Conservation (phyloP, 2,113 vertebrate genomes). For the Boleophthalmus pectinirostris region DNA sequence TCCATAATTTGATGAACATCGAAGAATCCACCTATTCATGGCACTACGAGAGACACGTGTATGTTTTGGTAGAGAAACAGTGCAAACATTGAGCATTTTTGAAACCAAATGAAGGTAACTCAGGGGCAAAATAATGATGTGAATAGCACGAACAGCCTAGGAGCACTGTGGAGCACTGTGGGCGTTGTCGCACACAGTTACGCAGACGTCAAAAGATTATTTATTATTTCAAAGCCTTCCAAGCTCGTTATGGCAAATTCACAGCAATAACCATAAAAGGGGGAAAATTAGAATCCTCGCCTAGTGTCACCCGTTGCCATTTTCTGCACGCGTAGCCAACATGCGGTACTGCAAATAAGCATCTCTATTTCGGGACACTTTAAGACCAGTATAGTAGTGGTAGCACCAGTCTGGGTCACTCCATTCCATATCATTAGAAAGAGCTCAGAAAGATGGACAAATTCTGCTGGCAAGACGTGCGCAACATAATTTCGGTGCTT, state of each 20-base stretch:
- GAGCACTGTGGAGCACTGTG: not conserved
- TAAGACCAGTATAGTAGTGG: conserved; percentile 33
- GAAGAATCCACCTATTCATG: conserved; percentile 21
- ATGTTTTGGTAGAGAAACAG: conserved; percentile 17
- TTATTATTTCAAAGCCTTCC: conserved; percentile 37
- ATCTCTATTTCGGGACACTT: conserved; percentile 55
- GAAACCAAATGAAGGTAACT: not conserved
- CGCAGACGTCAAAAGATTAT: conserved; percentile 25
- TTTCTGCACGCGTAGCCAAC: conserved; percentile 36
- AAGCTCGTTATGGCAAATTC: conserved; percentile 39
- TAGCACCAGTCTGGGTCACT: conserved; percentile 44
- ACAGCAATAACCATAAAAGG: conserved; percentile 39
- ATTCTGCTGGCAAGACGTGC: conserved; percentile 45
- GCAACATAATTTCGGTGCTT: conserved; percentile 38
- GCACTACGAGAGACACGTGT: conserved; percentile 22
- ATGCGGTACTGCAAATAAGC: conserved; percentile 58
- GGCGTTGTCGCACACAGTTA: conserved; percentile 6
- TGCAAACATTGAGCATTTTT: conserved; percentile 8
- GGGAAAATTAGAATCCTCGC: conserved; percentile 34
- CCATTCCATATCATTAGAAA: conserved; percentile 62
- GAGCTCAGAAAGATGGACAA: conserved; percentile 53
- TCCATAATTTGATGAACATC: conserved; percentile 44
- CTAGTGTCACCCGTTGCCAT: conserved; percentile 52
- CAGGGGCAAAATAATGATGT: conserved; percentile 5
- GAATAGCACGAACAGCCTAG: conserved; percentile 5